These are phyloP conservation scores for Callospermophilus lateralis DNA, from an alignment of 2,113 vertebrate genomes.

Conservation along the genomic window DNA sequence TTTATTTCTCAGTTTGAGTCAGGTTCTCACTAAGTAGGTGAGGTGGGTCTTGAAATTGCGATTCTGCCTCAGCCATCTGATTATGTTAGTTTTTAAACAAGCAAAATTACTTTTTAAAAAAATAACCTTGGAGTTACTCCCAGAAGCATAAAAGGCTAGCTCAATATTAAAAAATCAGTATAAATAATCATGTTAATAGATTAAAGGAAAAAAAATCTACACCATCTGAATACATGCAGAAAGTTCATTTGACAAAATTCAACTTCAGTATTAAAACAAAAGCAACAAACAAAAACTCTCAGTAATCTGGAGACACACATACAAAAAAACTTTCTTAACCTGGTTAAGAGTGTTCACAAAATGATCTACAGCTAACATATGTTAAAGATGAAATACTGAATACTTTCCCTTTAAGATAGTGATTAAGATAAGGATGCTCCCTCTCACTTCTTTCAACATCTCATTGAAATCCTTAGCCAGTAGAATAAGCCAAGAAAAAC, in stretches of 20 bases:
- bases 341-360: neutral
- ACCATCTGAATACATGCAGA: too few species aligned
- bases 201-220: neutral
- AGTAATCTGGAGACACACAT: neutral
- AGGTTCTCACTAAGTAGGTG: too few species aligned
- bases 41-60: too few species aligned
- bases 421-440: neutral
- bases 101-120: neutral
- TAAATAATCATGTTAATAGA: neutral
- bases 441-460: neutral
- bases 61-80: too few species aligned
- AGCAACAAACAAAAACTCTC: neutral
- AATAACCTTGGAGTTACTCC: neutral
- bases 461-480: neutral
- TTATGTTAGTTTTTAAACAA: neutral
- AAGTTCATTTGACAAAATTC: too few species aligned
- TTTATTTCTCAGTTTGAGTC: too few species aligned
- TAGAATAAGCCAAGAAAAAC: too few species aligned
- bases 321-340: conserved; percentile 20
- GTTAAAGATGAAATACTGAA: conserved; percentile 28
- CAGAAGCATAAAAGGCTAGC: neutral
- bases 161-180: neutral
- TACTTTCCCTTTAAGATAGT: neutral
- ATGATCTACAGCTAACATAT: neutral
- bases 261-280: neutral